A percentile compares a stretch with the other conserved stretches of the same genome.
These are phyloP conservation scores for Mola mola DNA, from an alignment of 2,113 vertebrate genomes.

Conservation along the genomic window DNA sequence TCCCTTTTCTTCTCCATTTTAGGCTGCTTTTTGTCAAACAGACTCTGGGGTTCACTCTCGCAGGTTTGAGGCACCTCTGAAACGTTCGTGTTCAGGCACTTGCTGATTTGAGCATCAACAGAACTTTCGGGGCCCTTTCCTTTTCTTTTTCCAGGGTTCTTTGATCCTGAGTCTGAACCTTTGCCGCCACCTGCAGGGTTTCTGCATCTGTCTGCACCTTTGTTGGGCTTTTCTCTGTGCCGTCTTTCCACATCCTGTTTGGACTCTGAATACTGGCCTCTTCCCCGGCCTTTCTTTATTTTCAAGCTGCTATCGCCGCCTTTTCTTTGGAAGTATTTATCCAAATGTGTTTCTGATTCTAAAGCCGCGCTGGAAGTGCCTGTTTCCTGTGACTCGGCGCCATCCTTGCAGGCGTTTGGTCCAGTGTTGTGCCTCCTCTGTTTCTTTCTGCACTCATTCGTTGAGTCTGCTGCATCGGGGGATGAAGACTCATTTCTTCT, in stretches of 20 bases:
- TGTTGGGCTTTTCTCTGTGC: slow-evolving; percentile 72
- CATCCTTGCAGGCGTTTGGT: slow-evolving; percentile 82
- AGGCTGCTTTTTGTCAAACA: slow-evolving; percentile 28
- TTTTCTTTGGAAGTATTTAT: slow-evolving; percentile 82
- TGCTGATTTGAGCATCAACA: slow-evolving; percentile 7
- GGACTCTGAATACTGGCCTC: slow-evolving; percentile 78
- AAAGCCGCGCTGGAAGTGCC: slow-evolving; percentile 81
- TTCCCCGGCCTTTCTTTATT: slow-evolving; percentile 73
- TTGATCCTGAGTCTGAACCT: slow-evolving; percentile 44
- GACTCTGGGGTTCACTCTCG: slow-evolving; percentile 14
- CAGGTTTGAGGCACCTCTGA: neutral
- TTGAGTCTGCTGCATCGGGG: slow-evolving; percentile 75
- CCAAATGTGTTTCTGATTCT: slow-evolving; percentile 79
- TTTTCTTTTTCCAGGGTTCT: slow-evolving; percentile 74
- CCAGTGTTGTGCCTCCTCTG: slow-evolving; percentile 78
- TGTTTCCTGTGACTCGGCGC: slow-evolving; percentile 81
- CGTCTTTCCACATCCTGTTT: slow-evolving; percentile 76
- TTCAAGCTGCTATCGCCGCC: slow-evolving; percentile 70
- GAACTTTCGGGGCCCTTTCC: slow-evolving; percentile 7
- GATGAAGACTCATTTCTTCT: slow-evolving; percentile 78
- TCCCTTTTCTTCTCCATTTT: slow-evolving; percentile 46
- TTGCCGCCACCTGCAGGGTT: slow-evolving; percentile 18
- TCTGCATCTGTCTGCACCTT: slow-evolving; percentile 61
- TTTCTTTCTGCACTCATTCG: slow-evolving; percentile 82
- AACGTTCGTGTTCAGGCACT: neutral